Evolutionary conservation across 2,113 vertebrate genomes (phyloP), one percentile per base, ranked within the genome.

Genomic region (Drymodes brunneopygia): DNA sequence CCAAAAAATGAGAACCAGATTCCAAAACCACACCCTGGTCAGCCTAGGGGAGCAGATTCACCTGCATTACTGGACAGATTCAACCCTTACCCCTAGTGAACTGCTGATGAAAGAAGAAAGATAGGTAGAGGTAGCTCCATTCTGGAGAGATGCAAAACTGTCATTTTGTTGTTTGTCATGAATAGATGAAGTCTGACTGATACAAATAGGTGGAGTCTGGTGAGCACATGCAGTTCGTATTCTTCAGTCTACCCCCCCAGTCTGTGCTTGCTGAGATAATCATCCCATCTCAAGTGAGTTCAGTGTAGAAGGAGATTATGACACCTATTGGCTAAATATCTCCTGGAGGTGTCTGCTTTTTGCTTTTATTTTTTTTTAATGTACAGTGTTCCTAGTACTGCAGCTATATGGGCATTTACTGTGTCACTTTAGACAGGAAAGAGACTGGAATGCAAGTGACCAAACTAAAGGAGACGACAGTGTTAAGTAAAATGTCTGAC

Each of bases 351-450:
- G 54, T 44, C 14, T 47, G 13, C 12, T 40, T 35, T 31, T 31
- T 53, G 4, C 3, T 3, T 17, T 57, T 35, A 0, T 57, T 29
- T 29, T 38, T 38, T 42, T 5, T 40, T 1, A 20, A 36, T 6
- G 3, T 47, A 24, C 11, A 24, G 1, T 56, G 9, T 54, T 89
- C 10, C 27, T 28, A 31, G 19, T 81, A 61, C 11, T 79, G 12
- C 22, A 38, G 22, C 31, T 65, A 23, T 28, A 21, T 15, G 48
- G 47, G 33, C n/a, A 42, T n/a, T 21, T 40, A 23, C 18, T 5
- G 29, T 8, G 8, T 23, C 58, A 29, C 27, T 73, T 77, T 18
- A 61, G 36, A 19, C 4, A 58, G 23, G 25, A 60, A 82, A 33
- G 18, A 85, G 18, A 25, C 14, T 50, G 50, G 53, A 70, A 71